Evolutionary conservation across 2,113 vertebrate species (phyloP), one percentile per base, ranked within the genome.

Genomic region (Calyptomena viridis): DNA sequence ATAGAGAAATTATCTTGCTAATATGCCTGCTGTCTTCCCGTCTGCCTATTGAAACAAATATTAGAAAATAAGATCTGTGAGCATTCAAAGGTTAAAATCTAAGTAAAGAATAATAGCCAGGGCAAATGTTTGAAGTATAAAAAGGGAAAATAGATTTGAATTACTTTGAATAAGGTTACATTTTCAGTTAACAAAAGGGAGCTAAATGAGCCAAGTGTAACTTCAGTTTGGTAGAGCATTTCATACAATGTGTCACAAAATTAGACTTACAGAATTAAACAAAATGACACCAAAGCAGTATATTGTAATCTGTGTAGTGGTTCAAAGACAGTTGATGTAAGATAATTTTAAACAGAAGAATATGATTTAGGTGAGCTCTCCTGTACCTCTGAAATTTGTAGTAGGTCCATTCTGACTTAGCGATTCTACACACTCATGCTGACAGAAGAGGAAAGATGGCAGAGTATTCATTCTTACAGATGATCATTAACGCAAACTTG

Each of bases 91-190:
- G 23, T 91, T 94, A 85, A 91, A 62, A 69, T 52, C 13, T 77
- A 80, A 90, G 72, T 63, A 53, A 83, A 84, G 67, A 87, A 60
- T 56, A 95, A 84, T 49, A 85, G 62, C 8, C 44, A 76, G 40
- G 52, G 55, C 33, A 82, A 82, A 69, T 3, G 0, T 74, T 58
- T 90, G 42, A 95, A 89, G 33, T 53, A 69, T 75, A 85, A 93
- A 91, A 89, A 49, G 58, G n/a, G 73, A 84, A 73, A 68, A 14
- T 50, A 91, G 76, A 91, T 87, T 89, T 85, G 33, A 87, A 91
- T 85, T 13, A 73, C 71, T 93, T 73, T 77, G 42, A 71, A 66
- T 50, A 59, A 46, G 33, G 83, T 83, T 87, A 76, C 6, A 68
- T 67, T 90, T 83, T 83, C 53, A 87, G 53, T 75, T 95, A 82